phyloP scores from a whole-genome alignment of 2,797 vertebrate species.

The Phoxinus dragarum region DNA sequence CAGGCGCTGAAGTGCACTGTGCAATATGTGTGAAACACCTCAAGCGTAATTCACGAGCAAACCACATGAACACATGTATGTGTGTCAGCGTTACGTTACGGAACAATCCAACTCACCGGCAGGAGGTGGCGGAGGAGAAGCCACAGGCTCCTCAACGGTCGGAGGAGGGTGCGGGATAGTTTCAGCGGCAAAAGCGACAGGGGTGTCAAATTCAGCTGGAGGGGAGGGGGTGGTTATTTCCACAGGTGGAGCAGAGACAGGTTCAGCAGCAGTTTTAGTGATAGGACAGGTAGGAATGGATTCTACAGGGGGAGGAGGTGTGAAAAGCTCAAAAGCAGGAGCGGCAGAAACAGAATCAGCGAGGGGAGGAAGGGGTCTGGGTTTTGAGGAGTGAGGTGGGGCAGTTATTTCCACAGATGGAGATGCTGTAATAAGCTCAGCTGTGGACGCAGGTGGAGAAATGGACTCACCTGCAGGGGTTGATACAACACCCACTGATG shows the following conservation, averaged over 20 bases:
- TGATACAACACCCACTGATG: constrained; percentile 51
- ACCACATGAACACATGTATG: not conserved
- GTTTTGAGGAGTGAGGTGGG: constrained; percentile 45
- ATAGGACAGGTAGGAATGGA: constrained; percentile 58
- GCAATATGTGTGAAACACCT: not conserved
- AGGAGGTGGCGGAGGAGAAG: constrained; percentile 50
- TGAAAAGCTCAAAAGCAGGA: constrained; percentile 68
- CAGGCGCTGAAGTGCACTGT: not conserved
- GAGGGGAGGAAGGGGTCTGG: constrained; percentile 61
- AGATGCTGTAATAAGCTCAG: constrained; percentile 49
- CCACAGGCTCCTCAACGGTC: constrained; percentile 25
- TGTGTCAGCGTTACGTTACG: not conserved
- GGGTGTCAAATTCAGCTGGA: constrained; percentile 57
- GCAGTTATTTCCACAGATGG: constrained; percentile 29
- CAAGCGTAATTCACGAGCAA: not conserved
- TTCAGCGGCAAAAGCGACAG: constrained; percentile 57
- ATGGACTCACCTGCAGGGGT: constrained; percentile 57
- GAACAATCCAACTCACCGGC: constrained; percentile 69
- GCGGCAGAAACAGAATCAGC: constrained; percentile 59
- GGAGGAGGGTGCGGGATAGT: constrained; percentile 17
- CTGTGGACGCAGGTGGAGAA: constrained; percentile 34
- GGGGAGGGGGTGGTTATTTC: constrained; percentile 57
- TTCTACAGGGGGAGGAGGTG: constrained; percentile 67
- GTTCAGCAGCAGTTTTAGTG: constrained; percentile 42
- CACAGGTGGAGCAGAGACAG: constrained; percentile 53